Evolutionary conservation across 2,888 invertebrate species (phyloP).

Genomic region (Ophion ellenae): DNA sequence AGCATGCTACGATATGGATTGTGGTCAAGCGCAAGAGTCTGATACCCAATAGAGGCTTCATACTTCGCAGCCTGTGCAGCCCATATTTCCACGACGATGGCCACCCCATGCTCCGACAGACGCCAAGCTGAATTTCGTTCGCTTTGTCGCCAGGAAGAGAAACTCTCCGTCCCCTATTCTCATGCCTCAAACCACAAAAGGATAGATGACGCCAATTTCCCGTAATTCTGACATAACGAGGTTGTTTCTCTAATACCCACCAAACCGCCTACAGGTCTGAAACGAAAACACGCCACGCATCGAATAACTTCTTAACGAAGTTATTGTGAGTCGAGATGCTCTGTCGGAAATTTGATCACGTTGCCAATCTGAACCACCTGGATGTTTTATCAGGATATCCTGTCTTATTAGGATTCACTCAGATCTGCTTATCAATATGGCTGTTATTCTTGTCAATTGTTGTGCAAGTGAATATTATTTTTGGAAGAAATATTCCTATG

Average conservation of each 20-base stretch:
- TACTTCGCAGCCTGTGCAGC: constrained; percentile 53
- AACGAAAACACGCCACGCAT: background rate
- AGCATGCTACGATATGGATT: constrained; percentile 13
- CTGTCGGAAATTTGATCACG: background rate
- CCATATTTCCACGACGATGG: constrained; percentile 65
- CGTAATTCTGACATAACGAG: background rate
- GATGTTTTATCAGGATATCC: background rate
- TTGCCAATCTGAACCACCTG: background rate
- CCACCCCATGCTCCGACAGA: constrained; percentile 19
- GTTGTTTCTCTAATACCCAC: background rate
- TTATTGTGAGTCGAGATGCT: background rate
- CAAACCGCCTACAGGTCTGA: background rate
- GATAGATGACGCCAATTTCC: background rate
- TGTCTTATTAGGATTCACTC: too few relatives aligned
- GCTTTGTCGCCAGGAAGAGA: constrained; percentile 17
- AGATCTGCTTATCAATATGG: too few relatives aligned
- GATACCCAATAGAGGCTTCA: constrained; percentile 64
- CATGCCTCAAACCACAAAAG: background rate
- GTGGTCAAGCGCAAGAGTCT: constrained; percentile 30
- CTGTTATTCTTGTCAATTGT: too few relatives aligned
- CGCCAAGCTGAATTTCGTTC: constrained; percentile 23
- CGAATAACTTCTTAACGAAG: background rate
- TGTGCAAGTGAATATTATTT: too few relatives aligned
- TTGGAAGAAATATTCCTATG: too few relatives aligned
- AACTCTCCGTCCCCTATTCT: background rate